Evolutionary conservation across 2,797 vertebrate species (phyloP), one percentile per base, ranked within the genome.

Genomic region (Protosalanx chinensis): DNA sequence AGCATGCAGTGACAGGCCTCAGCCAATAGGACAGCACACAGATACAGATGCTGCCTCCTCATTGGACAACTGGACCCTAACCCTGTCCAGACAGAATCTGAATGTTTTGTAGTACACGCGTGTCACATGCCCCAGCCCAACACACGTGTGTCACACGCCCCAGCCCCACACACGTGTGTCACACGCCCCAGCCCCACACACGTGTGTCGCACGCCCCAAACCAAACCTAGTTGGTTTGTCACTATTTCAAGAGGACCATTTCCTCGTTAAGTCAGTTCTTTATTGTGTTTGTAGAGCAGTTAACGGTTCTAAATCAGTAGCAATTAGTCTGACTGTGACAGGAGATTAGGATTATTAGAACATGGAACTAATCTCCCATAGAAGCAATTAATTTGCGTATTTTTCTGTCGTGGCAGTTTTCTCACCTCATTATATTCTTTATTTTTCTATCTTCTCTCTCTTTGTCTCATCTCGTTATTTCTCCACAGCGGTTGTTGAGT

Each of bases 1-100:
- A 87, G 76, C 77, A 87, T 87, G 76, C 66, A 5, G 62, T 76
- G 77, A 78, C 79, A 79, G 69, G 72, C 68, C 68, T 71, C 84
- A 77, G 75, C 69, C 71, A 78, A 84, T 57, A 32, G 8, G 0
- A 23, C 23, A 67, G 4, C 64, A 56, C 41, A 15, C 8, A 64
- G 30, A 32, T 64, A 16, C 29, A 12, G 23, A 18, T 27, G 29
- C 37, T 5, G 37, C 37, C 37, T 41, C 7, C 37, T 5, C 37
- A 41, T 41, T 35, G 16, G 20, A 75, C 64, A 77, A 78, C 76
- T 78, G 71, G 70, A 66, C 72, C 65, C 46, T 13, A 57, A 37
- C 61, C 67, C 65, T 33, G 70, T 33, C 20, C 37, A 29, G n/a
- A 6, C 15, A 57, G 5, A 58, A 46, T 73, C 6, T 27, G 56